Conservation (phyloP, 2,113 vertebrate species). For the Tetraodon nigroviridis region DNA sequence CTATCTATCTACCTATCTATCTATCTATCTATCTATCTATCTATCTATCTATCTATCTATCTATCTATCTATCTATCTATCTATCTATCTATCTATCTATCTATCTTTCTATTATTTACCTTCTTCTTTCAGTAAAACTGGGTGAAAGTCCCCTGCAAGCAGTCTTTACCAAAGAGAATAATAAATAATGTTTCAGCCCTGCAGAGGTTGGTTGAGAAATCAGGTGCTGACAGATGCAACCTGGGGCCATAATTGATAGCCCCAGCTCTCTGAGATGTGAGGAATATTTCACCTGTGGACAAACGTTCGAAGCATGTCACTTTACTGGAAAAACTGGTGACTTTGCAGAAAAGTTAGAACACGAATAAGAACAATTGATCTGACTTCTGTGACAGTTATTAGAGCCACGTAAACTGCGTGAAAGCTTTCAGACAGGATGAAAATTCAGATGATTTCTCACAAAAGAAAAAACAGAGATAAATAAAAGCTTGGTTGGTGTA, state of each 20-base stretch:
- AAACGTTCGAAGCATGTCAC: conserved; percentile 17
- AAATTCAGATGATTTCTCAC: neutral
- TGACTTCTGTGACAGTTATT: neutral
- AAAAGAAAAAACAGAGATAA: neutral
- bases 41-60: no score
- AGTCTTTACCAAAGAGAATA: conserved; percentile 4
- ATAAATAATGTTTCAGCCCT: conserved; percentile 8
- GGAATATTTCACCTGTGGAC: conserved; percentile 1
- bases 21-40: no score
- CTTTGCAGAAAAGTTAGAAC: neutral
- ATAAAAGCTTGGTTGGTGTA: no score
- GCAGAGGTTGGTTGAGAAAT: neutral
- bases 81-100: no score
- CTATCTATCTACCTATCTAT: no score
- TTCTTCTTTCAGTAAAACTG: neutral
- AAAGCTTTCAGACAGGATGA: neutral
- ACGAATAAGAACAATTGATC: neutral
- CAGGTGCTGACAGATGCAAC: conserved; percentile 7
- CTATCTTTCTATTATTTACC: neutral
- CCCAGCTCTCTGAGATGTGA: neutral
- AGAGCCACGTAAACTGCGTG: neutral
- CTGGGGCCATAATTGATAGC: conserved; percentile 4
- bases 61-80: no score
- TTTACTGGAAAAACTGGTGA: conserved; percentile 12
- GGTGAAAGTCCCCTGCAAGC: conserved; percentile 30